phyloP scores from a whole-genome alignment of 2,797 vertebrate species.

The Crocodylus rhombifer region DNA sequence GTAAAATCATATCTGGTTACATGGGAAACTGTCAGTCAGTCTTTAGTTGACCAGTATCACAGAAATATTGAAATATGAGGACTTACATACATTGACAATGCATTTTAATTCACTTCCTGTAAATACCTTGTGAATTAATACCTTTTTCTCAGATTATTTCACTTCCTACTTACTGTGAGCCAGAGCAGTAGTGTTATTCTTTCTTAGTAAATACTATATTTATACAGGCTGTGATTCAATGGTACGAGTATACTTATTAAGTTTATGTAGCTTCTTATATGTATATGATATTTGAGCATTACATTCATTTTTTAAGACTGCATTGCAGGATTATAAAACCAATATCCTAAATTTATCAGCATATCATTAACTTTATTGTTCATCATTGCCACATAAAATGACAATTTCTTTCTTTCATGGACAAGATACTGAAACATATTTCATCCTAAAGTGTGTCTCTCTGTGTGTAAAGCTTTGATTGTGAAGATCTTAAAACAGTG shows the following conservation, averaged over 20 bases:
- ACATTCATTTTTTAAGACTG: neutral
- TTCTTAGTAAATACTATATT: neutral
- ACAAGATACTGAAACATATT: neutral
- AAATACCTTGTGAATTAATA: accelerated
- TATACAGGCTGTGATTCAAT: neutral
- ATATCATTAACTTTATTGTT: constrained; percentile 9
- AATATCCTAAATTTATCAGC: neutral
- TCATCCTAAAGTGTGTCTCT: neutral
- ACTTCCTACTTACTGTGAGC: neutral
- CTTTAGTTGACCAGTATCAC: neutral
- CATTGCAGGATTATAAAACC: neutral
- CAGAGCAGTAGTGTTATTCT: neutral
- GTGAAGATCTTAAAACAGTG: neutral
- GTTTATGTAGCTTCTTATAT: neutral
- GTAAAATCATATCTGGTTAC: neutral
- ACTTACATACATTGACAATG: neutral
- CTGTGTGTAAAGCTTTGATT: neutral
- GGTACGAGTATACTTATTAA: neutral
- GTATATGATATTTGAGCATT: constrained; percentile 8
- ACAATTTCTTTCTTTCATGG: neutral
- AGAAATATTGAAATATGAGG: neutral
- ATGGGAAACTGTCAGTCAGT: neutral
- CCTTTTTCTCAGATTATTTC: neutral
- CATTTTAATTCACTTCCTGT: neutral
- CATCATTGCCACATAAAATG: neutral